Evolutionary conservation across 2,888 invertebrate species (phyloP).

Genomic region (Polymixis flavicincta): DNA sequence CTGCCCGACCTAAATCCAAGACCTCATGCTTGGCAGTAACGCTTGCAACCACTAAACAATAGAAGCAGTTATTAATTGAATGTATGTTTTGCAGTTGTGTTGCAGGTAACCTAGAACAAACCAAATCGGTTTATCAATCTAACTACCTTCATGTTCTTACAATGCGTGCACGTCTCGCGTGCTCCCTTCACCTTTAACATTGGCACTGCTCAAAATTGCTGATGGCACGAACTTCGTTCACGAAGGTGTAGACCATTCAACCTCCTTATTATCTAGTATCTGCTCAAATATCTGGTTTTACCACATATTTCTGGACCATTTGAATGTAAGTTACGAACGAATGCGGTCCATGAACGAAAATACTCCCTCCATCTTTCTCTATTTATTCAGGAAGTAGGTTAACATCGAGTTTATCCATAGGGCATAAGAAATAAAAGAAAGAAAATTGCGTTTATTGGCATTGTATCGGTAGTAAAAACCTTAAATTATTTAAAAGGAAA

Average conservation of each 20-base stretch:
- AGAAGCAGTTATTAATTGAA: too few species aligned
- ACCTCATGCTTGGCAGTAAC: too few species aligned
- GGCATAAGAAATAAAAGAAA: too few species aligned
- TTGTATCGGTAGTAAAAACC: too few species aligned
- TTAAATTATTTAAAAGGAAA: too few species aligned
- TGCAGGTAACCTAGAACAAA: conserved; percentile 20
- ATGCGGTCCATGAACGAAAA: neutral
- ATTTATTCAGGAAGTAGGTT: too few species aligned
- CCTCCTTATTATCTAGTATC: neutral
- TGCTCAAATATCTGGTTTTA: neutral
- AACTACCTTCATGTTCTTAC: conserved; percentile 29
- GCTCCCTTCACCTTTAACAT: conserved; percentile 34
- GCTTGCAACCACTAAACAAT: too few species aligned
- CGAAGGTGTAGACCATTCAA: conserved; percentile 24
- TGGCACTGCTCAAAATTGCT: conserved; percentile 43
- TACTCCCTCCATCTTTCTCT: neutral
- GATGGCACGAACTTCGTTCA: conserved; percentile 39
- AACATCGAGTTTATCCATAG: too few species aligned
- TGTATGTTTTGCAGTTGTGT: too few species aligned
- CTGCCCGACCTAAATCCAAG: too few species aligned
- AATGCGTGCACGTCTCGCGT: conserved; percentile 45
- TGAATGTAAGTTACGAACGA: neutral
- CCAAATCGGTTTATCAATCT: conserved; percentile 19
- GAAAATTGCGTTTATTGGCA: too few species aligned
- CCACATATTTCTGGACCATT: neutral